Evolutionary conservation across 2,888 invertebrate species (phyloP).

Genomic region (Itoplectis maculator): DNA sequence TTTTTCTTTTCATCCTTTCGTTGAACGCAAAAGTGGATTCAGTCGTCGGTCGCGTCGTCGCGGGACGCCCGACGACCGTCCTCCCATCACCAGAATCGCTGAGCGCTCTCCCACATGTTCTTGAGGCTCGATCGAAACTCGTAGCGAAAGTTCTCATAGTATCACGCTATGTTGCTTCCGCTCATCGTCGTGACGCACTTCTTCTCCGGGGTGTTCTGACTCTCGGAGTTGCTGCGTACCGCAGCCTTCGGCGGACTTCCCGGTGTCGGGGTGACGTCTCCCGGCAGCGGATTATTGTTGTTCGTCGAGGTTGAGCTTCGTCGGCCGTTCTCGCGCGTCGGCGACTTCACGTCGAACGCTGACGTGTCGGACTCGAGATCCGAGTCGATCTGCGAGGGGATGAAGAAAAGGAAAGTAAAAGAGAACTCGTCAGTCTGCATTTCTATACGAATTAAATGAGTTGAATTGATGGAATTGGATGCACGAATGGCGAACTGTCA

Average conservation of each 20-base stretch:
- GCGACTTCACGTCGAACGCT: conserved; percentile 87
- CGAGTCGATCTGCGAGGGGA: conserved; percentile 86
- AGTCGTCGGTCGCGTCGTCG: conserved; percentile 16
- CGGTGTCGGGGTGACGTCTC: conserved; percentile 82
- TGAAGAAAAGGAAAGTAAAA: conserved; percentile 30
- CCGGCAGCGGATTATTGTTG: conserved; percentile 85
- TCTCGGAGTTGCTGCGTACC: conserved; percentile 86
- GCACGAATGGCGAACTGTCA: not conserved
- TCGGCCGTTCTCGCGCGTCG: conserved; percentile 84
- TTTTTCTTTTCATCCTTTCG: not conserved
- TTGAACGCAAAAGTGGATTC: not conserved
- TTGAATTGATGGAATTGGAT: not conserved
- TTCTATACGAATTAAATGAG: not conserved
- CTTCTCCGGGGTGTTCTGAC: conserved; percentile 86
- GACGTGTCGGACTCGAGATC: conserved; percentile 88
- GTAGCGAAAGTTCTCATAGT: conserved; percentile 82
- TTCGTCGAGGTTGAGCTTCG: conserved; percentile 85
- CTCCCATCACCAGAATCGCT: conserved; percentile 78
- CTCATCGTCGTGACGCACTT: conserved; percentile 87
- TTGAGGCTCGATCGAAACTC: conserved; percentile 81
- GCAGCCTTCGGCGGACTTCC: conserved; percentile 83
- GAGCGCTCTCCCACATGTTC: conserved; percentile 81
- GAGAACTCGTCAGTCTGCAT: not conserved
- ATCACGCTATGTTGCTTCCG: conserved; percentile 87
- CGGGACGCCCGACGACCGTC: conserved; percentile 13